phyloP scores from a whole-genome alignment of 2,888 invertebrate genomes.

The Tinea semifulvella region DNA sequence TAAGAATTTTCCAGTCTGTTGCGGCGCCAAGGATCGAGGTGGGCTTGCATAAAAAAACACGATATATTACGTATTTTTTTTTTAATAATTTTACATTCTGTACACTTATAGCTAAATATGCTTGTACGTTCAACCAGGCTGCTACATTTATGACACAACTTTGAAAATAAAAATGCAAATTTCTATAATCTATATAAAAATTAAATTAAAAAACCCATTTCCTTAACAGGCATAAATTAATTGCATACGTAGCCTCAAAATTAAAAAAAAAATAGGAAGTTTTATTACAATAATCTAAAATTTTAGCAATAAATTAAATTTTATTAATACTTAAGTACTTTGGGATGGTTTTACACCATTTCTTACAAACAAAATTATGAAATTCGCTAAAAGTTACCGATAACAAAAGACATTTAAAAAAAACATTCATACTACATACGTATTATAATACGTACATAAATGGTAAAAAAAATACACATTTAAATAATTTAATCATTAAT shows the following conservation, averaged over 20 bases:
- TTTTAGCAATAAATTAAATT: background rate
- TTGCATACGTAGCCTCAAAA: conserved; percentile 7
- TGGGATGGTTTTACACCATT: background rate
- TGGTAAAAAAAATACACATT: too few relatives aligned
- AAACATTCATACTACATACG: too few relatives aligned
- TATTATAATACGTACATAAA: too few relatives aligned
- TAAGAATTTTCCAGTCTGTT: too few relatives aligned
- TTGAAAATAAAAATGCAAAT: conserved; percentile 3
- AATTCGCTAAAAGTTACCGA: conserved; percentile 2
- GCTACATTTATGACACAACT: conserved; percentile 1
- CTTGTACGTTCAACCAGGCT: background rate
- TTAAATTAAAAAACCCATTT: conserved; percentile 4
- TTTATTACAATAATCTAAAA: background rate
- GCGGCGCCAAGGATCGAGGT: too few relatives aligned
- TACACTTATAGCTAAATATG: conserved; percentile 5
- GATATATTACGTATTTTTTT: background rate
- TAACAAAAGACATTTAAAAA: too few relatives aligned
- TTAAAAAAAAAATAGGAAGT: background rate
- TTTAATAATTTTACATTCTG: conserved; percentile 4
- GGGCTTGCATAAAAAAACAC: conserved; percentile 3
- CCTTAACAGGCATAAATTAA: background rate
- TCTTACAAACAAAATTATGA: conserved; percentile 8
- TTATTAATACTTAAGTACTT: conserved; percentile 8
- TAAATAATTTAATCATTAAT: too few relatives aligned
- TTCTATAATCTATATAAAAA: background rate